Evolutionary conservation across 1,140 invertebrate genomes (phyloP).

Genomic region (Tetragonula clypearis): DNA sequence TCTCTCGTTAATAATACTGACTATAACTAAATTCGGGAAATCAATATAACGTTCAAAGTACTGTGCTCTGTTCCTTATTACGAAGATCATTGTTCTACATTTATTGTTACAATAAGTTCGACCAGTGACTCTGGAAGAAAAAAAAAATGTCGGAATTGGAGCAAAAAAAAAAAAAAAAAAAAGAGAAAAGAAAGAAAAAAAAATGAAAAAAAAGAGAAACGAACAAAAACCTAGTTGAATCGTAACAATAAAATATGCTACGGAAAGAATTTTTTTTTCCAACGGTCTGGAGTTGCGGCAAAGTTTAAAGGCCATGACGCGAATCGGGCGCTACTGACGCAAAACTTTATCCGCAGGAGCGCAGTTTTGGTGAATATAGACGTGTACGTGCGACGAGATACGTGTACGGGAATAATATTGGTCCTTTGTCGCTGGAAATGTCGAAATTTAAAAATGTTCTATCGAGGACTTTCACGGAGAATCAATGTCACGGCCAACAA

Average conservation of each 20-base stretch:
- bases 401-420: neutral
- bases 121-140: neutral
- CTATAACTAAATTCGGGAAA: neutral
- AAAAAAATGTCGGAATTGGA: neutral
- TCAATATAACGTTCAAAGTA: neutral
- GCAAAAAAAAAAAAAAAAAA: neutral
- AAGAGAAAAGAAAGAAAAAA: neutral
- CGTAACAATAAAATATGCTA: neutral
- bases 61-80: neutral
- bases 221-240: neutral
- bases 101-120: neutral
- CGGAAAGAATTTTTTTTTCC: neutral
- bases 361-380: neutral
- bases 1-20: too few relatives aligned
- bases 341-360: neutral
- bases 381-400: neutral
- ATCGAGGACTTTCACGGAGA: neutral
- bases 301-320: neutral
- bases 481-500: neutral
- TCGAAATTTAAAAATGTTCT: neutral
- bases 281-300: fast-evolving
- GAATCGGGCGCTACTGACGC: neutral
- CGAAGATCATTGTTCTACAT: neutral
- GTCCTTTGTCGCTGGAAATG: neutral
- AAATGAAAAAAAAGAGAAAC: neutral